Evolutionary conservation across 2,113 vertebrate species (phyloP), one percentile per base, ranked within the genome.

Genomic region (Hoplias malabaricus): DNA sequence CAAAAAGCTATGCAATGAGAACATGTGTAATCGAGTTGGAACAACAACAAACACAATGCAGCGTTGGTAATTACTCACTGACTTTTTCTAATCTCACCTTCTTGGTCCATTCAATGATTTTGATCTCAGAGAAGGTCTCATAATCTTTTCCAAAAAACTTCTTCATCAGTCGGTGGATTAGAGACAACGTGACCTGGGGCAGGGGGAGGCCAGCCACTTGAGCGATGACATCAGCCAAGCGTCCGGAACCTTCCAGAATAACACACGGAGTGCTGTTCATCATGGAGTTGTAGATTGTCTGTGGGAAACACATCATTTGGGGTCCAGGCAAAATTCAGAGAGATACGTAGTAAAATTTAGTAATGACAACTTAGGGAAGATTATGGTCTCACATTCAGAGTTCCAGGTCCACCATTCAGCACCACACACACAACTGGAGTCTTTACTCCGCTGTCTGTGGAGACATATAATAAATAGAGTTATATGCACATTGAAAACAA

Each of bases 351-450:
- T 57, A n/a, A n/a, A n/a, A n/a, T 43, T 33, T 61, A 61, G 54
- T 34, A 69, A 34, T 2, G 43, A 4, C 29, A 25, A 66, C 61
- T 3, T 59, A 69, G 25, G 29, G n/a, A n/a, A 21, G 6, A 69
- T 31, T n/a, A 12, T 38, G 3, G 11, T 2, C 96, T 95, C 87
- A 99, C 98, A 0, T 96, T 88, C 0, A 99, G 90, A 0, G 97
- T 99, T 57, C 98, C 98, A 0, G 93, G 93, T n/a, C 98, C 98
- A 25, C 98, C 97, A 78, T 98, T 95, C 86, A 99, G 87, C 67
- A 98, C 95, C 77, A 99, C 93, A 0, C 96, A 99, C 33, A 98
- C 95, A 0, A 94, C 94, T 54, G 98, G 98, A 85, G 97, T 96
- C 82, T 91, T 97, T 82, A 95, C 93, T 40, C 90, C 88, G 12